Evolutionary conservation across 2,888 invertebrate genomes (phyloP).

Genomic region (Morpho deidamia): DNA sequence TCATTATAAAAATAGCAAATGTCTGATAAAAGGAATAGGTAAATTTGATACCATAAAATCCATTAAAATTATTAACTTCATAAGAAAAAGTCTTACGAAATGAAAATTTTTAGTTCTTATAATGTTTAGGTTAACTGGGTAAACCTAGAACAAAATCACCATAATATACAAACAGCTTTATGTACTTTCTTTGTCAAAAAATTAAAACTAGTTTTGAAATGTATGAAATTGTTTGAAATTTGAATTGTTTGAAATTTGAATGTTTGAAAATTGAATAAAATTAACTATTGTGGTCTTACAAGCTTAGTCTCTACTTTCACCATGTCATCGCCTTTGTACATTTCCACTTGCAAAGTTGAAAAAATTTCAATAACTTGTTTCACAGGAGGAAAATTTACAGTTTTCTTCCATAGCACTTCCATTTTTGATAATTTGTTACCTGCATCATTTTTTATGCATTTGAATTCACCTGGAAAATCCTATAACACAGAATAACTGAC

Average conservation of each 20-base stretch:
- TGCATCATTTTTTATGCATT: conserved; percentile 56
- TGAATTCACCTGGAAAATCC: conserved; percentile 66
- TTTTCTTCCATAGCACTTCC: conserved; percentile 55
- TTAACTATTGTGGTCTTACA: conserved; percentile 40
- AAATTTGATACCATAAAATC: too few species aligned
- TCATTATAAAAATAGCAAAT: too few species aligned
- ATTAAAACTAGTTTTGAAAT: neutral
- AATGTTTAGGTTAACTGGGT: too few species aligned
- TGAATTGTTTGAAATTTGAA: too few species aligned
- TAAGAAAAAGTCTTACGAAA: too few species aligned
- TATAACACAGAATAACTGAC: conserved; percentile 30
- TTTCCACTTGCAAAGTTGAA: conserved; percentile 55
- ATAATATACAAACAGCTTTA: too few species aligned
- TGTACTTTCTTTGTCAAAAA: too few species aligned
- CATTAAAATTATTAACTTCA: too few species aligned
- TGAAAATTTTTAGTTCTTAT: too few species aligned
- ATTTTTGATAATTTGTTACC: conserved; percentile 58
- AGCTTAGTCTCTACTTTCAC: conserved; percentile 62
- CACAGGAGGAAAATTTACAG: conserved; percentile 36
- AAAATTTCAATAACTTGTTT: conserved; percentile 63
- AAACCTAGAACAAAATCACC: too few species aligned
- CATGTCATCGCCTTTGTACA: conserved; percentile 61
- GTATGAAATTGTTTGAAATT: too few species aligned
- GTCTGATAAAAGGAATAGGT: too few species aligned
- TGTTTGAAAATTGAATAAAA: neutral